phyloP scores from a whole-genome alignment of 2,797 vertebrate species.

The Sebastes minor region DNA sequence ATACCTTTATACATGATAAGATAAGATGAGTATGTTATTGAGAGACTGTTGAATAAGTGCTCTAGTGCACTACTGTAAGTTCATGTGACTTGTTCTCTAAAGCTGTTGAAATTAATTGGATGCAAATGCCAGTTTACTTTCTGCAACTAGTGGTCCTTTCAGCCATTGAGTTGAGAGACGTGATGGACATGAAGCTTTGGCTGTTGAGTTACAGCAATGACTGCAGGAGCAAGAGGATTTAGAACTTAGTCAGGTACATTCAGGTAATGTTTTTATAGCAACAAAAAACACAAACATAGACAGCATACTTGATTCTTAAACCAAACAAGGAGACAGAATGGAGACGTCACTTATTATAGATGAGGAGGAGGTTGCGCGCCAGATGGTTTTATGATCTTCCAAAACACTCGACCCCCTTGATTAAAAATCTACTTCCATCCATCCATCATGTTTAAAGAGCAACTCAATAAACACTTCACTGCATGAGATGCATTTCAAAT shows the following conservation, averaged over 20 bases:
- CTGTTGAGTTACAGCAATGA: background rate
- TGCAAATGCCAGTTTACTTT: background rate
- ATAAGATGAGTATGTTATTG: background rate
- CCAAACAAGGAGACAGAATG: slow-evolving; percentile 11
- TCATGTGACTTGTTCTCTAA: background rate
- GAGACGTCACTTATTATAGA: slow-evolving; percentile 9
- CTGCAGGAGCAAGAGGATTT: background rate
- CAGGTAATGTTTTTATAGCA: background rate
- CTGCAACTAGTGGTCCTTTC: background rate
- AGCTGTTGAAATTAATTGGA: background rate
- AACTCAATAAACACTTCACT: background rate
- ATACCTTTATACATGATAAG: background rate
- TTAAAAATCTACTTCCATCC: slow-evolving; percentile 1
- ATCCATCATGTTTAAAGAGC: slow-evolving; percentile 20
- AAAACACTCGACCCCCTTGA: slow-evolving; percentile 3
- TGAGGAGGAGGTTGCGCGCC: slow-evolving; percentile 19
- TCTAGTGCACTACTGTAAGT: background rate
- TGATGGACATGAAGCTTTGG: background rate
- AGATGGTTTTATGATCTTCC: slow-evolving; percentile 32
- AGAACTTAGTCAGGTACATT: background rate
- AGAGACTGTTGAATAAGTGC: background rate
- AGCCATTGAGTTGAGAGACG: background rate
- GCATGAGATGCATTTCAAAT: background rate
- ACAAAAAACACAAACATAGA: background rate
- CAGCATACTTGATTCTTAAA: background rate